These are phyloP conservation scores for Oryzias woworae DNA, from an alignment of 2,113 vertebrate genomes.

Conservation along the genomic window DNA sequence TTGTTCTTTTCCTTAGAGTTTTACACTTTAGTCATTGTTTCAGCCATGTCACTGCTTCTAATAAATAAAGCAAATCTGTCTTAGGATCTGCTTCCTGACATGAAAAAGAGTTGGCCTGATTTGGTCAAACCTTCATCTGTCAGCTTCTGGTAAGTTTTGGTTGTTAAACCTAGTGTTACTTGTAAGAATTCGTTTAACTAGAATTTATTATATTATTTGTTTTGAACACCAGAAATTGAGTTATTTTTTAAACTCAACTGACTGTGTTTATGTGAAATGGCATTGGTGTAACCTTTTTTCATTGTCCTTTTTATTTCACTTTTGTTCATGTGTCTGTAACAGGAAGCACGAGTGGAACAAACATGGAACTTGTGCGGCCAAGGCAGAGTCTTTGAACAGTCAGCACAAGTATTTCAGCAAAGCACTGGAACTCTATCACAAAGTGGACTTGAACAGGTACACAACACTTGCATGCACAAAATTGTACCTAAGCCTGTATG, in stretches of 20 bases:
- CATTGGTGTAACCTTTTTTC: background rate
- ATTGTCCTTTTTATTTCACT: background rate
- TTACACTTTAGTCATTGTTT: background rate
- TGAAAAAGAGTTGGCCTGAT: constrained; percentile 68
- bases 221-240: too few relatives aligned
- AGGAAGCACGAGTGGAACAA: constrained; percentile 74
- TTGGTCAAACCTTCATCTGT: constrained; percentile 35
- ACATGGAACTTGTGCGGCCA: constrained; percentile 71
- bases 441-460: constrained; percentile 65
- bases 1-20: background rate
- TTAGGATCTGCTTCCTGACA: constrained; percentile 70
- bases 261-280: too few relatives aligned
- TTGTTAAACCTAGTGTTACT: background rate
- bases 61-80: constrained; percentile 5
- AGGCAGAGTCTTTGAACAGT: constrained; percentile 50
- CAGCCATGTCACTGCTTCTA: background rate
- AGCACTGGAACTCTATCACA: constrained; percentile 69
- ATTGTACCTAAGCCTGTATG: too few relatives aligned
- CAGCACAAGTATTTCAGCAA: constrained; percentile 73
- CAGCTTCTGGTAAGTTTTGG: constrained; percentile 60
- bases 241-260: too few relatives aligned
- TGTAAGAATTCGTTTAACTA: too few relatives aligned
- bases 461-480: background rate
- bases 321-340: constrained; percentile 8
- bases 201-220: too few relatives aligned